These are phyloP conservation scores for Holothuria glaberrima DNA, from an alignment of 35 echinoderm and acorn worm genomes.

Conservation along the genomic window DNA sequence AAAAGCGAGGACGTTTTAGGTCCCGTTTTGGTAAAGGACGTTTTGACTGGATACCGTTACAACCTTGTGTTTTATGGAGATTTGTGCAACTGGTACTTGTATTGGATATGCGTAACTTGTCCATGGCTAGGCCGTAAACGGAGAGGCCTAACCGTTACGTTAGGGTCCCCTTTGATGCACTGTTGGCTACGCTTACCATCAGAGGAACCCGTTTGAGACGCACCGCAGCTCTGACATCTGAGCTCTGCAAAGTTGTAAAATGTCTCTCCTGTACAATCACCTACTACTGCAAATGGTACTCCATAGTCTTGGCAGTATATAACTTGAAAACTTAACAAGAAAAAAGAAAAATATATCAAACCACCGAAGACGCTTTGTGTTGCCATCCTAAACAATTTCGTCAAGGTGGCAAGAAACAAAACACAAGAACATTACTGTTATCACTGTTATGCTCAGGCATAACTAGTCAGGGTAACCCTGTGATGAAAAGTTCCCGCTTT, in stretches of 20 bases:
- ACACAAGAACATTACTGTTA: background rate
- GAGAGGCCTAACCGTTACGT: no score
- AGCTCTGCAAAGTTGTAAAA: slow-evolving; percentile 21
- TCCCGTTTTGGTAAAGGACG: no score
- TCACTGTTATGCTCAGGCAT: no score
- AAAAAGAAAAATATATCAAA: background rate
- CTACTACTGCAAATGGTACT: background rate
- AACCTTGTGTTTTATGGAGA: no score
- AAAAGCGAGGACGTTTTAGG: no score
- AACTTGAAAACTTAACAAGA: background rate
- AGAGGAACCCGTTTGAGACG: background rate
- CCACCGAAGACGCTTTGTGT: background rate
- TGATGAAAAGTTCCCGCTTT: no score
- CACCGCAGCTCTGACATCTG: background rate
- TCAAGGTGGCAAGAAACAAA: background rate
- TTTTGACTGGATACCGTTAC: no score
- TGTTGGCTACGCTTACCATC: slow-evolving; percentile 18
- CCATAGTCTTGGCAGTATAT: background rate
- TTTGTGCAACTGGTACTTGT: no score
- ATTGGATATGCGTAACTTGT: no score
- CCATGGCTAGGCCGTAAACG: no score
- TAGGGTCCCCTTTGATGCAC: no score
- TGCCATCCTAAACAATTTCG: slow-evolving; percentile 17
- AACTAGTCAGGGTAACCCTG: no score
- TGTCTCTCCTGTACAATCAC: background rate